Percentiles rank a stretch among this genome's conserved stretches.
Conservation (phyloP, 1,140 invertebrate genomes). For the Sycobia sp. region DNA sequence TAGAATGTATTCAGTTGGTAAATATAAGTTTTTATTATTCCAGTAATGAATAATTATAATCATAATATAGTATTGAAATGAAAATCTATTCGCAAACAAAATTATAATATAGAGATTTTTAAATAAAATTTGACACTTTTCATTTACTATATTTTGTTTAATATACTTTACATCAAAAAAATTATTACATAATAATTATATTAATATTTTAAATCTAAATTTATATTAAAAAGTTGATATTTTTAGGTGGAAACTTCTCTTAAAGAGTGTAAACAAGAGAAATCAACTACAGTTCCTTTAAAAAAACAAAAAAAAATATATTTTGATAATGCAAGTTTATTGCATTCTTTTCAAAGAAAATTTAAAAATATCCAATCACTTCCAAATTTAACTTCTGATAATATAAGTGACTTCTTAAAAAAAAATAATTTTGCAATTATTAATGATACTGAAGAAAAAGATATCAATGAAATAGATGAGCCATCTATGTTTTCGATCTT, state of each 20-base stretch:
- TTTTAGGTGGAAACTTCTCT: slow-evolving; percentile 46
- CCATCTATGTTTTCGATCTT: slow-evolving; percentile 31
- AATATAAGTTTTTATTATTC: slow-evolving; percentile 29
- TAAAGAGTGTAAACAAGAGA: slow-evolving; percentile 39
- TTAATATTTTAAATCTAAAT: neutral
- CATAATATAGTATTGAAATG: no score
- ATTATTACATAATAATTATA: no score
- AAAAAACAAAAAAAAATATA: slow-evolving; percentile 32
- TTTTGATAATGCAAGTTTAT: neutral
- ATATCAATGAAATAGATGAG: slow-evolving; percentile 18
- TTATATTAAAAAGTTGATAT: slow-evolving; percentile 12
- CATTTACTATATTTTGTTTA: no score
- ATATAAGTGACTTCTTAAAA: slow-evolving; percentile 43
- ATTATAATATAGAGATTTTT: neutral
- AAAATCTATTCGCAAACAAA: no score
- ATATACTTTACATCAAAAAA: no score
- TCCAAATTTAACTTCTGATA: slow-evolving; percentile 36
- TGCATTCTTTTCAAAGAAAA: slow-evolving; percentile 41
- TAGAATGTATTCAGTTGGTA: slow-evolving; percentile 50
- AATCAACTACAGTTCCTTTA: slow-evolving; percentile 8
- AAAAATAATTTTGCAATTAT: slow-evolving; percentile 41
- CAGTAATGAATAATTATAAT: neutral
- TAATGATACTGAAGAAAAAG: slow-evolving; percentile 11
- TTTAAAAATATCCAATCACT: slow-evolving; percentile 44
- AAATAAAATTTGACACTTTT: no score